A percentile compares a stretch with the other conserved stretches of the same genome.
Conservation (phyloP, 1,140 invertebrate genomes). For the Drosophila lowei region DNA sequence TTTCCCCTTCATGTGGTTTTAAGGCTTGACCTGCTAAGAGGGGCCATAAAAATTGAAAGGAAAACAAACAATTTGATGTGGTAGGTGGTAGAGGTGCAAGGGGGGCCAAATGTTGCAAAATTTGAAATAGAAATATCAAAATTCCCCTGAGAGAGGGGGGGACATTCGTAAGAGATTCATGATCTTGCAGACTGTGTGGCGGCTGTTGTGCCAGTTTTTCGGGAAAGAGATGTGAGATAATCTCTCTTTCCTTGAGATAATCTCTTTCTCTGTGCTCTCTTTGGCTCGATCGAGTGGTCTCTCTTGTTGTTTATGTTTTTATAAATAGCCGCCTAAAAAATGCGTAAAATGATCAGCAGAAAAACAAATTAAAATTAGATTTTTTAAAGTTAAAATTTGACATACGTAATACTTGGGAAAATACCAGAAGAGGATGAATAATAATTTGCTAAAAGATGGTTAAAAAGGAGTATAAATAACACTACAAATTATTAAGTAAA, state of each 20-base stretch:
- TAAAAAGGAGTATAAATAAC: not conserved
- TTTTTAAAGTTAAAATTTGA: constrained; percentile 17
- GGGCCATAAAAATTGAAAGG: constrained; percentile 17
- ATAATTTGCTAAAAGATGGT: not conserved
- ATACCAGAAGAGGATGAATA: not conserved
- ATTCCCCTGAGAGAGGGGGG: constrained; percentile 11
- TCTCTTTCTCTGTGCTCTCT: constrained; percentile 14
- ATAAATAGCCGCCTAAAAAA: constrained; percentile 50
- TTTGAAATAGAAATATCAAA: constrained; percentile 10
- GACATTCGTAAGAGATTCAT: not conserved
- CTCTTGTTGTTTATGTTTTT: constrained; percentile 24
- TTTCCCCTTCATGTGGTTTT: constrained; percentile 33
- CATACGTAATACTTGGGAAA: constrained; percentile 7
- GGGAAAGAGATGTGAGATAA: constrained; percentile 7
- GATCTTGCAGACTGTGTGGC: constrained; percentile 59
- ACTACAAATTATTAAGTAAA: not conserved
- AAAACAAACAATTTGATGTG: constrained; percentile 4
- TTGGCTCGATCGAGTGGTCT: not conserved
- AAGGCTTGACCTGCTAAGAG: constrained; percentile 28
- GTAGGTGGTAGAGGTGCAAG: too few species aligned
- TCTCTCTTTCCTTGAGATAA: not conserved
- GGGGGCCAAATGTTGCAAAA: not conserved
- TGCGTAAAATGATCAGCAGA: constrained; percentile 23
- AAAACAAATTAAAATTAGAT: constrained; percentile 46
- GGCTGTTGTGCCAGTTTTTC: constrained; percentile 17